Base-by-base conservation (phyloP, 2,797 vertebrate species). In the Pampus argenteus region DNA sequence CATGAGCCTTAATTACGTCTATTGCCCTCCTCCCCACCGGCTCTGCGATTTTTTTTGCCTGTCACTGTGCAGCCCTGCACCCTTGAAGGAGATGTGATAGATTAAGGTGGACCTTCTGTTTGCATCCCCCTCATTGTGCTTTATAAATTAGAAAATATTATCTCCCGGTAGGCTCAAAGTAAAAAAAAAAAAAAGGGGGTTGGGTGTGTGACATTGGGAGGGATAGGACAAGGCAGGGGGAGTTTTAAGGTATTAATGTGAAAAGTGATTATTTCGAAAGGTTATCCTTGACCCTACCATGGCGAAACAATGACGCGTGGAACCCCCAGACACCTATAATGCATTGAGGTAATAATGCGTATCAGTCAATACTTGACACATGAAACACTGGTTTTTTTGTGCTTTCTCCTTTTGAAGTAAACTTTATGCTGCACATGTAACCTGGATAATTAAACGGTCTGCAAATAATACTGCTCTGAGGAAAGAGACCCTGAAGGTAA, bases 1-100 rank as follows among this genome's bases (percentile, higher is more conserved):
- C 97, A 98, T 98, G 96, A 98, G 95, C 92, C 90, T 95, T 96
- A 96, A 94, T 94, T 95, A 93, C 90, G 93, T 97, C 94, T 95
- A 89, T 92, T 94, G 93, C 92, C 93, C 93, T 94, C 88, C 82
- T 83, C 88, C 83, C 83, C 84, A 88, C 85, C 77, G 88, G 91
- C 93, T 90, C 87, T 81, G 82, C 88, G 89, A 93, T 95, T 95
- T 95, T 95, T 95, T 93, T 94, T 95, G 96, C 91, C 91, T 96
- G 96, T 97, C 97, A 97, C 79, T 0, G 73, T 23, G 74, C 83
- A 86, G 80, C 88, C 82, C 88, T 87, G 92, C 74, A 52, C 90
- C 94, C 92, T 65, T 80, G 86, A 93, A 88, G 90, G 91, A 94
- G 94, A 89, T 82, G 91, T 96, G 96, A 97, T 96, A 94, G 94